Evolutionary conservation across 2,113 vertebrate species (phyloP).

Genomic region (Pungitius pungitius): DNA sequence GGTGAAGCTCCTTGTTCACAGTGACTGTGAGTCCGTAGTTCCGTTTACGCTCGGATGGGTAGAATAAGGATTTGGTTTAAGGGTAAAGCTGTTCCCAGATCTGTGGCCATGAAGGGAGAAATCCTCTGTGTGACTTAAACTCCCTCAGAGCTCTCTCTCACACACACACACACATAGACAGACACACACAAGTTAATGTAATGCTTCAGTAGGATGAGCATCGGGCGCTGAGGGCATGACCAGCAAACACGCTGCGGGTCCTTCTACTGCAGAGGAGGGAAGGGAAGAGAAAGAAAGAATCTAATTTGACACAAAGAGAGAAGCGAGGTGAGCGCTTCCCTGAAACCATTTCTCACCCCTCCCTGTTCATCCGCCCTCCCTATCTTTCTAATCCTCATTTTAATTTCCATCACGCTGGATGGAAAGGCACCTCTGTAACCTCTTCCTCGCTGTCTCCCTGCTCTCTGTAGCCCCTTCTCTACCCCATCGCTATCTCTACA

Average conservation of each 20-base stretch:
- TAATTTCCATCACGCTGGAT: slow-evolving; percentile 64
- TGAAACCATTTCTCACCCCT: slow-evolving; percentile 46
- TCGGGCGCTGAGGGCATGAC: slow-evolving; percentile 52
- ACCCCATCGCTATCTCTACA: slow-evolving; percentile 28
- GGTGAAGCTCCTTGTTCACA: slow-evolving; percentile 44
- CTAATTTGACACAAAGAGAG: slow-evolving; percentile 41
- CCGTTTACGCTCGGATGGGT: slow-evolving; percentile 51
- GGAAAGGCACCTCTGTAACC: slow-evolving; percentile 53
- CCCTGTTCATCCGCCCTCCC: slow-evolving; percentile 40
- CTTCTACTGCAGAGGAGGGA: slow-evolving; percentile 36
- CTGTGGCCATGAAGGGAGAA: slow-evolving; percentile 60
- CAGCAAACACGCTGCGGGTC: slow-evolving; percentile 57
- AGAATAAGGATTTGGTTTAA: slow-evolving; percentile 67
- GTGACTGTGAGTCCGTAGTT: slow-evolving; percentile 47
- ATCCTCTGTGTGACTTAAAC: slow-evolving; percentile 56
- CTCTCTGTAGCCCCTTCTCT: background rate
- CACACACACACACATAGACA: background rate
- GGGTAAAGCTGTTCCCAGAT: slow-evolving; percentile 53
- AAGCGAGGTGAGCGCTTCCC: slow-evolving; percentile 51
- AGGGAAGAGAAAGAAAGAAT: slow-evolving; percentile 29
- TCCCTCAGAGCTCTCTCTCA: slow-evolving; percentile 13
- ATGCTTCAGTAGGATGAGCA: slow-evolving; percentile 62
- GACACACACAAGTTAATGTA: slow-evolving; percentile 59
- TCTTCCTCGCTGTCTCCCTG: slow-evolving; percentile 17
- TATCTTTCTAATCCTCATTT: slow-evolving; percentile 59